phyloP scores from a whole-genome alignment of 2,888 invertebrate species.

The Anoncus sp. region DNA sequence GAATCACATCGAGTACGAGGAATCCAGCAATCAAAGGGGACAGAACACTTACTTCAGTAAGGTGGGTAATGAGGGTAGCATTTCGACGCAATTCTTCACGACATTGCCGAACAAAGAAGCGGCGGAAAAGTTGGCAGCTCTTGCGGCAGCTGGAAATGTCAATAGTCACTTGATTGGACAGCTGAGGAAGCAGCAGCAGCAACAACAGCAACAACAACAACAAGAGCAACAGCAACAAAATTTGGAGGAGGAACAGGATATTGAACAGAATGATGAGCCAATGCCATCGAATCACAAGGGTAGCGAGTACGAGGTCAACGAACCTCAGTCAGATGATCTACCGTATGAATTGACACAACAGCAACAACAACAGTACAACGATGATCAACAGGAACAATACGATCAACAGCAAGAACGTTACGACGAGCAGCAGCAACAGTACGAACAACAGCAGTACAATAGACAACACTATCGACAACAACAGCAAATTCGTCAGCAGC shows the following conservation, averaged over 20 bases:
- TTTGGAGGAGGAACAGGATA: conserved; percentile 70
- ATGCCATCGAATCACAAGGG: conserved; percentile 77
- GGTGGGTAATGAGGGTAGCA: conserved; percentile 78
- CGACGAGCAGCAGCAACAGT: conserved; percentile 58
- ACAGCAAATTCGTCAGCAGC: conserved; percentile 58
- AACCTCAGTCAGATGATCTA: conserved; percentile 71
- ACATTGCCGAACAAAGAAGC: conserved; percentile 87
- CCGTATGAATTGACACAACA: conserved; percentile 74
- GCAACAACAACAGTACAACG: conserved; percentile 72
- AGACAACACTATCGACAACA: conserved; percentile 61
- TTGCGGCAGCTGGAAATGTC: conserved; percentile 85
- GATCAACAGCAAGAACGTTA: conserved; percentile 51
- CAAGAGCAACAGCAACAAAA: conserved; percentile 70
- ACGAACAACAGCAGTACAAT: conserved; percentile 60
- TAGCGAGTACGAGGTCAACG: conserved; percentile 70
- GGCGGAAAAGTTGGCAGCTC: conserved; percentile 86
- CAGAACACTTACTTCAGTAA: conserved; percentile 84
- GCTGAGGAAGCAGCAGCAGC: conserved; percentile 70
- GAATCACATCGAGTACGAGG: conserved; percentile 78
- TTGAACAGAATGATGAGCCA: conserved; percentile 68
- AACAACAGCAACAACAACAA: conserved; percentile 75
- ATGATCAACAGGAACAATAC: conserved; percentile 78
- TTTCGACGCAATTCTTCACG: conserved; percentile 83
- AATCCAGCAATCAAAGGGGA: conserved; percentile 64
- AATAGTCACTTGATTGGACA: conserved; percentile 80